Evolutionary conservation across 2,113 vertebrate genomes (phyloP), one percentile per base, ranked within the genome.

Genomic region (Tiliqua scincoides): DNA sequence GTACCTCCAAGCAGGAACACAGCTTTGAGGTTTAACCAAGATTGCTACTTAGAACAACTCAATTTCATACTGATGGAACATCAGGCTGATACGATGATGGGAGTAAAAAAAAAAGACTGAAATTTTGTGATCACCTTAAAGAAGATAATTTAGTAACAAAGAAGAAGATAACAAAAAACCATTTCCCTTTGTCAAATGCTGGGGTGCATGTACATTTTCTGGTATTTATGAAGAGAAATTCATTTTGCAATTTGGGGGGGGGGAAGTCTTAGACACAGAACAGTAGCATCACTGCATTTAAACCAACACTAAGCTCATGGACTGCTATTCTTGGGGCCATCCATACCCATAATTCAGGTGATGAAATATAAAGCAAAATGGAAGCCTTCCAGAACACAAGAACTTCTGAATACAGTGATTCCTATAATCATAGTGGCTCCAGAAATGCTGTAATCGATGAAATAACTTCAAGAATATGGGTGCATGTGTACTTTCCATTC

Each of bases 1-100:
- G 35, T 30, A 70, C 54, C 52, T 78, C 12, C 43, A 52, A n/a
- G 61, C 2, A 62, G 86, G 84, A 57, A 70, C 59, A 21, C 74
- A 88, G 40, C 83, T 90, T 65, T 77, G 27, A 85, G 59, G 5
- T 52, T 72, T 79, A 84, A 83, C 70, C 74, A 3, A 20, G 63
- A 85, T 61, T 82, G 91, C 52, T 81, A 0, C 27, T 65, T 79
- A 54, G 82, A 91, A 1, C 65, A 81, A 43, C 54, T 20, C 76
- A 35, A 71, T 80, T 40, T 72, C 3, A 70, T 32, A 87, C 43
- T n/a, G 67, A 84, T 35, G 43, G 11, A 75, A 86, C 77, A 40
- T 37, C 62, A 86, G 72, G 61, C n/a, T 77, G 89, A 77, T 75
- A 43, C 11, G 75, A 68, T 32, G 5, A 18, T 81, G 48, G 68